A percentile compares a stretch with the other conserved stretches of the same genome.
phyloP scores from a whole-genome alignment of 2,888 invertebrate genomes.

The Metallyticus violacea region DNA sequence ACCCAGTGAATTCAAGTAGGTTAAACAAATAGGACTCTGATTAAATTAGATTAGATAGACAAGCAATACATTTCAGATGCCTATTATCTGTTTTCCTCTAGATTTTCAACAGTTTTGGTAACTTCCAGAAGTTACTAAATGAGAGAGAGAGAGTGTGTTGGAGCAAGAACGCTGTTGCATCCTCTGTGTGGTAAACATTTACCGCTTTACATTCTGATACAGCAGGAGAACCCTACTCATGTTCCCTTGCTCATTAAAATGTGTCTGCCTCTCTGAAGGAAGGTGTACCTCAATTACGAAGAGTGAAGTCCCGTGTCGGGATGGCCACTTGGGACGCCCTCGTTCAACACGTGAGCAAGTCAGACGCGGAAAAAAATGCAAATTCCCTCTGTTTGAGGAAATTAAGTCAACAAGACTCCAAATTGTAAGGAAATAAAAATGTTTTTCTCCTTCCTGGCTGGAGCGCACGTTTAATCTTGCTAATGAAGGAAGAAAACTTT shows the following conservation, averaged over 20 bases:
- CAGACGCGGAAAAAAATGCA: neutral
- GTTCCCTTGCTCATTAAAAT: neutral
- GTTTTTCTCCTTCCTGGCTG: neutral
- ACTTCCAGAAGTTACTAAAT: no score
- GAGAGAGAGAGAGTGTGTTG: no score
- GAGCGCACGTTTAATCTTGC: neutral
- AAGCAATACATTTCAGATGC: no score
- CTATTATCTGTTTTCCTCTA: no score
- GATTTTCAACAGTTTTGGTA: no score
- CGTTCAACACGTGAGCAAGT: neutral
- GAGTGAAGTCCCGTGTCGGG: neutral
- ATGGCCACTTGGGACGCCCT: neutral
- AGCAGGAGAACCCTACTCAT: neutral
- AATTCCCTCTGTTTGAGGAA: neutral
- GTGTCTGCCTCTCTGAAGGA: neutral
- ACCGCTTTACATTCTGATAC: neutral
- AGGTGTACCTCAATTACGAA: neutral
- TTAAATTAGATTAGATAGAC: no score
- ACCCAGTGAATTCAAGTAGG: no score
- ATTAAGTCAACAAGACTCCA: neutral
- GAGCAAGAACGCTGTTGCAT: neutral
- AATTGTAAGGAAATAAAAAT: neutral
- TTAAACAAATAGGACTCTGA: no score
- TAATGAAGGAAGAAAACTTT: neutral
- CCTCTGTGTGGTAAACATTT: neutral